phyloP scores from a whole-genome alignment of 1,140 invertebrate genomes.

The Thrips palmi region DNA sequence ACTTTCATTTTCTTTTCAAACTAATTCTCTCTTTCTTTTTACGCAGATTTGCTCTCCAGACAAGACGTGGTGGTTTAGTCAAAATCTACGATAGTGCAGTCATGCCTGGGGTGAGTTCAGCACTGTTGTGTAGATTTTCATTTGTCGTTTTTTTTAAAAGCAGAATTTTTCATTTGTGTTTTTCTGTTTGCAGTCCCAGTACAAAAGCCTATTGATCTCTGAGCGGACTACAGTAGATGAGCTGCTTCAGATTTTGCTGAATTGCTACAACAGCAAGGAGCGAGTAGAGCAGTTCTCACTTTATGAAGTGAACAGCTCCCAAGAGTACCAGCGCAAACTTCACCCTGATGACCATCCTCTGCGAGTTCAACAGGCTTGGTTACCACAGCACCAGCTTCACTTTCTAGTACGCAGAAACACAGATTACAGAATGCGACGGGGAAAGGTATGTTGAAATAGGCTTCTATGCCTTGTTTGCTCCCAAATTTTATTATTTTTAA shows the following conservation, averaged over 20 bases:
- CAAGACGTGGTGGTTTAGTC: slow-evolving; percentile 64
- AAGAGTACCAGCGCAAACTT: slow-evolving; percentile 68
- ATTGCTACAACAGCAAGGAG: slow-evolving; percentile 68
- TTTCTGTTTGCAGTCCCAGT: slow-evolving; percentile 48
- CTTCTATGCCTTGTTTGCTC: background rate
- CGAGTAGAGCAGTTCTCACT: slow-evolving; percentile 68
- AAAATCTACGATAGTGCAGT: slow-evolving; percentile 80
- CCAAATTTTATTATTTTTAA: background rate
- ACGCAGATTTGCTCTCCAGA: slow-evolving; percentile 70
- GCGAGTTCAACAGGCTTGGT: slow-evolving; percentile 63
- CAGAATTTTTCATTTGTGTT: slow-evolving; percentile 11
- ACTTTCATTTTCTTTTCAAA: background rate
- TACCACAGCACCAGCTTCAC: slow-evolving; percentile 40
- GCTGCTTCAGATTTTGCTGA: slow-evolving; percentile 63
- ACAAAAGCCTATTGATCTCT: slow-evolving; percentile 78
- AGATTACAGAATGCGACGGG: slow-evolving; percentile 42
- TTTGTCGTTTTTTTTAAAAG: slow-evolving; percentile 1
- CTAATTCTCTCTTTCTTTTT: slow-evolving; percentile 14
- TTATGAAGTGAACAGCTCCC: slow-evolving; percentile 56
- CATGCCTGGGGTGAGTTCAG: slow-evolving; percentile 53
- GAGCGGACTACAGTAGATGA: slow-evolving; percentile 80
- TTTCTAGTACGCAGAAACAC: slow-evolving; percentile 59
- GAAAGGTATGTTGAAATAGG: slow-evolving; percentile 17
- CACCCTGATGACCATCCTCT: slow-evolving; percentile 70
- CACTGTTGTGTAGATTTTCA: background rate